Conservation (phyloP, 2,888 invertebrate genomes). For the Drosophila anomelani region DNA sequence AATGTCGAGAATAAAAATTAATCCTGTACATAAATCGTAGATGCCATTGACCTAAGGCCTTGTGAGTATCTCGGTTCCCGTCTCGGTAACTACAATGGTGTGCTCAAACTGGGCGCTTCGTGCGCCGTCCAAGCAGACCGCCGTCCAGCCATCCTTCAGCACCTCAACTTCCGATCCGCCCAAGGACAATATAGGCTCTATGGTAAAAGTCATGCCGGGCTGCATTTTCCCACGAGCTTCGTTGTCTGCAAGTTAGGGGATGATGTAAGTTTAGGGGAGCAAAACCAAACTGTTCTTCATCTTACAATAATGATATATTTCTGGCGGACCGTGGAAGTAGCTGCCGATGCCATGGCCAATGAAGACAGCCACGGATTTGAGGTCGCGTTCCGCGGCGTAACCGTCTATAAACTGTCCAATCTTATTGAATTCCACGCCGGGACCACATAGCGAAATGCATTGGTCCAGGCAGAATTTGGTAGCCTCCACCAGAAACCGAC, state of each 20-base stretch:
- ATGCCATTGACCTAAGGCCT: conserved; percentile 56
- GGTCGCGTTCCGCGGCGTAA: conserved; percentile 87
- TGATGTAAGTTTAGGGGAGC: neutral
- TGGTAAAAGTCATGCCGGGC: conserved; percentile 97
- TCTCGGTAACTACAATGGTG: conserved; percentile 92
- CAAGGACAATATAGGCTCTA: conserved; percentile 94
- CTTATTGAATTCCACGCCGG: conserved; percentile 86
- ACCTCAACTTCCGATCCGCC: conserved; percentile 89
- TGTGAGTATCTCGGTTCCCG: conserved; percentile 93
- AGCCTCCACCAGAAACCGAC: conserved; percentile 88
- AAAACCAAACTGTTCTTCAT: too few species aligned
- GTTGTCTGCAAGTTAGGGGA: conserved; percentile 86
- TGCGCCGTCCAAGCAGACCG: conserved; percentile 91
- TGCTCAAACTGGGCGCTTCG: conserved; percentile 96
- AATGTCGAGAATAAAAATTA: conserved; percentile 20
- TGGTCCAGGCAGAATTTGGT: conserved; percentile 90
- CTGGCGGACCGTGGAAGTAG: conserved; percentile 97
- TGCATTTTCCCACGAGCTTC: conserved; percentile 89
- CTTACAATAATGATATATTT: conserved; percentile 92
- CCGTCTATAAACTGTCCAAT: conserved; percentile 89
- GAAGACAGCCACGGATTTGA: conserved; percentile 91
- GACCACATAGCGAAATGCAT: conserved; percentile 87
- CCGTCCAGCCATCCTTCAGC: conserved; percentile 96
- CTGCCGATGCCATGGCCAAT: conserved; percentile 96
- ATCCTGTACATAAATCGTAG: conserved; percentile 21